These are phyloP conservation scores for Anthopleura xanthogrammica DNA, from an alignment of 92 coral and sea anemone species.

Conservation along the genomic window DNA sequence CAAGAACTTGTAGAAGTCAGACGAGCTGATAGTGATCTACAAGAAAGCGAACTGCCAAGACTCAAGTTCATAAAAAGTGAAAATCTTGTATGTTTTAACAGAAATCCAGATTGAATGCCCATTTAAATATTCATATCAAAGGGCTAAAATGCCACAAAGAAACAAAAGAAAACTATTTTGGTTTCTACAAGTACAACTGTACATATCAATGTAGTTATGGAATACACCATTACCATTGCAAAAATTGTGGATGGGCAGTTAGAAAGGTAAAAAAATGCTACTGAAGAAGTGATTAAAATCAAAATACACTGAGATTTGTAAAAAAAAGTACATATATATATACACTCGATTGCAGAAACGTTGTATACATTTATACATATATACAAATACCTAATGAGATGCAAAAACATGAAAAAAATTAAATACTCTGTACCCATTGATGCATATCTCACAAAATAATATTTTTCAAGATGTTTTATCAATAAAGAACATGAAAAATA, in stretches of 20 bases:
- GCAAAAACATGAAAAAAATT: no score
- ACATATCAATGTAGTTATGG: neutral
- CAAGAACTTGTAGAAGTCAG: no score
- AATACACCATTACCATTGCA: conserved; percentile 6
- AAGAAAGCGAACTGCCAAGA: no score
- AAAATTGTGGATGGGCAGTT: conserved; percentile 10
- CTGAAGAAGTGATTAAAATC: neutral
- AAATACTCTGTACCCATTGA: no score
- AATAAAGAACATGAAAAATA: no score
- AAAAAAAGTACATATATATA: no score
- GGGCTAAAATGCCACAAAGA: conserved; percentile 1
- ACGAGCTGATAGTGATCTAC: no score
- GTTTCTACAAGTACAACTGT: neutral
- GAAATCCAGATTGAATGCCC: conserved; percentile 9
- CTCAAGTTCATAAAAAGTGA: neutral
- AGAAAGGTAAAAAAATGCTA: neutral
- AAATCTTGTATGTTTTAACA: neutral
- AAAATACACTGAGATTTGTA: neutral
- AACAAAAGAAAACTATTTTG: neutral
- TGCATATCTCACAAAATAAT: no score
- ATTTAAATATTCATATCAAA: neutral
- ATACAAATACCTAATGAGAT: no score
- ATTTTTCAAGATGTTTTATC: no score
- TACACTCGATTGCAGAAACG: no score
- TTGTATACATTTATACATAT: no score